These are phyloP conservation scores for Paragorgia papillata DNA, from an alignment of 92 coral and sea anemone genomes.

Conservation along the genomic window DNA sequence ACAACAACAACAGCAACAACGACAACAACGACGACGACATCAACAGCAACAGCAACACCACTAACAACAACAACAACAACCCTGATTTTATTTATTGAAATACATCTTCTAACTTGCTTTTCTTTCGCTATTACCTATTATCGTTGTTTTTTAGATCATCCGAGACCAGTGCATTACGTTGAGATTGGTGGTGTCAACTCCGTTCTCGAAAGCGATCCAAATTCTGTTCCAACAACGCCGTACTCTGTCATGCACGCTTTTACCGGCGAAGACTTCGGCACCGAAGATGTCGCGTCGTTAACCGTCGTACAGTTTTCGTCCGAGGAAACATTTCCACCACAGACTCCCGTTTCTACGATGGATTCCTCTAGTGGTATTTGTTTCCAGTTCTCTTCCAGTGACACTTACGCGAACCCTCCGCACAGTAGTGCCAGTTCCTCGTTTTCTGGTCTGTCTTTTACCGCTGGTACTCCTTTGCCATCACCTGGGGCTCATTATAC, in stretches of 20 bases:
- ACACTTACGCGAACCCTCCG: constrained; percentile 68
- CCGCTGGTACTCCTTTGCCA: constrained; percentile 35
- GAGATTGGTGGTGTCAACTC: constrained; percentile 63
- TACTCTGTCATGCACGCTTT: constrained; percentile 85
- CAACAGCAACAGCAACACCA: too few species aligned
- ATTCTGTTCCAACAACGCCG: constrained; percentile 76
- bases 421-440: constrained; percentile 70
- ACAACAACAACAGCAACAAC: too few species aligned
- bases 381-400: constrained; percentile 59
- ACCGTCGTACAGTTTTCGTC: constrained; percentile 68
- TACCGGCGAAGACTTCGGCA: constrained; percentile 72
- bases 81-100: too few species aligned
- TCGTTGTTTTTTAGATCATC: neutral
- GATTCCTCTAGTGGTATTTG: constrained; percentile 72
- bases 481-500: constrained; percentile 45
- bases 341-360: constrained; percentile 71
- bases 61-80: too few species aligned
- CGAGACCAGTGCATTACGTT: constrained; percentile 33
- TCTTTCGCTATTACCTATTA: neutral
- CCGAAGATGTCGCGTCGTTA: constrained; percentile 80
- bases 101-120: neutral
- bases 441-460: constrained; percentile 12
- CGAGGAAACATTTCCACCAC: constrained; percentile 68
- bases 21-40: too few species aligned
- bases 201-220: constrained; percentile 66